Evolutionary conservation across 1,140 invertebrate species (phyloP), one percentile per base, ranked within the genome.

Genomic region (Drosophila jambulina): DNA sequence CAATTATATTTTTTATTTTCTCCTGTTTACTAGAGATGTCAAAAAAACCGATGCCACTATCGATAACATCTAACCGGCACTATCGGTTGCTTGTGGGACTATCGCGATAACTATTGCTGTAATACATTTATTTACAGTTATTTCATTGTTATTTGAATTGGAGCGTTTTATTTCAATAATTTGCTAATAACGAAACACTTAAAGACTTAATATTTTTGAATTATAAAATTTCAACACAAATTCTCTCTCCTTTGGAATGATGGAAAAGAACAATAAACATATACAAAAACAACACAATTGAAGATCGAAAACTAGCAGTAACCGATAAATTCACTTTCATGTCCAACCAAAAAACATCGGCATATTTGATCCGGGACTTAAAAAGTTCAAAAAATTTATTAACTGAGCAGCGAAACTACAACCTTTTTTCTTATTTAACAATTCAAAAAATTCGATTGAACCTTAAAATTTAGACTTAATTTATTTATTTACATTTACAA

Each of bases 401-500:
- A 59, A 72, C 53, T 27, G 54, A 71, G n/a, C 51, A 70, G 65
- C 57, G 51, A 45, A 71, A 49, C 51, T 49, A 72, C 69, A 59
- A 72, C 69, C 67, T 60, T 72, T 58, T 48, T 71, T 17, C 29
- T 69, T 59, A 72, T 34, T 19, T 60, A 21, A 29, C 34, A 40
- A 71, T 71, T 53, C 43, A 72, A 72, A 72, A 59, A 72, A 59
- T 72, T 71, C 68, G 69, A 27, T 42, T 27, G 9, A 34, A 27
- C 40, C 67, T 51, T 72, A 72, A 29, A 54, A 58, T 49, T 49
- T 72, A 72, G 43, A 23, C 69, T 72, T 71, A 72, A 49, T 40
- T 59, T 21, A 29, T 59, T 40, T 72, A 72, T 72, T 42, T 72
- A 72, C 65, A 72, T 42, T 42, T 51, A 71, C 45, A 71, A 72